Evolutionary conservation across 2,888 invertebrate species (phyloP).

Genomic region (Philonicus albiceps): DNA sequence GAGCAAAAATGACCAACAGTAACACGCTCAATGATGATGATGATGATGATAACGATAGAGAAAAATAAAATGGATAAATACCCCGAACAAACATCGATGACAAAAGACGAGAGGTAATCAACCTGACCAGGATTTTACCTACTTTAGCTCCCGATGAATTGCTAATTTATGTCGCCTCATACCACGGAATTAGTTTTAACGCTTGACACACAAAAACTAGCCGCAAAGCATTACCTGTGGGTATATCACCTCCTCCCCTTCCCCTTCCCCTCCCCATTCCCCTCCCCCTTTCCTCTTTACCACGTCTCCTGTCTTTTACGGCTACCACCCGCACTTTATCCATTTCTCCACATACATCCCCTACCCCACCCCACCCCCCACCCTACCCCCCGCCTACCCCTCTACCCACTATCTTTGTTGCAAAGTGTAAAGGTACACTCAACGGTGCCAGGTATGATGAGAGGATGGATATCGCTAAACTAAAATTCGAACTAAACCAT

Average conservation of each 20-base stretch:
- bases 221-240: neutral
- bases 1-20: neutral
- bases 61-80: neutral
- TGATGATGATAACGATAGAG: neutral
- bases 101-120: constrained; percentile 29
- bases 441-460: neutral
- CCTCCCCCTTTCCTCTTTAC: too few relatives aligned
- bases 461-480: neutral
- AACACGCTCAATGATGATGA: neutral
- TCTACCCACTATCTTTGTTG: too few relatives aligned
- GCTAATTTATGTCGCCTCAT: constrained; percentile 33
- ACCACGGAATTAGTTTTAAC: constrained; percentile 14
- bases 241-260: too few relatives aligned
- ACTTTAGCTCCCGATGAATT: constrained; percentile 31
- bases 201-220: neutral
- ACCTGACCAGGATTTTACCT: constrained; percentile 39
- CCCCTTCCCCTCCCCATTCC: too few relatives aligned
- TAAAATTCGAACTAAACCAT: neutral
- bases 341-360: too few relatives aligned
- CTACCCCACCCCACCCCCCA: too few relatives aligned
- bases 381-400: too few relatives aligned
- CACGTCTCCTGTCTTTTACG: too few relatives aligned
- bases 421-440: neutral
- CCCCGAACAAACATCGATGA: neutral
- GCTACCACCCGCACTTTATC: neutral